phyloP scores from a whole-genome alignment of 2,797 vertebrate species.

The Gallinago solitaria region DNA sequence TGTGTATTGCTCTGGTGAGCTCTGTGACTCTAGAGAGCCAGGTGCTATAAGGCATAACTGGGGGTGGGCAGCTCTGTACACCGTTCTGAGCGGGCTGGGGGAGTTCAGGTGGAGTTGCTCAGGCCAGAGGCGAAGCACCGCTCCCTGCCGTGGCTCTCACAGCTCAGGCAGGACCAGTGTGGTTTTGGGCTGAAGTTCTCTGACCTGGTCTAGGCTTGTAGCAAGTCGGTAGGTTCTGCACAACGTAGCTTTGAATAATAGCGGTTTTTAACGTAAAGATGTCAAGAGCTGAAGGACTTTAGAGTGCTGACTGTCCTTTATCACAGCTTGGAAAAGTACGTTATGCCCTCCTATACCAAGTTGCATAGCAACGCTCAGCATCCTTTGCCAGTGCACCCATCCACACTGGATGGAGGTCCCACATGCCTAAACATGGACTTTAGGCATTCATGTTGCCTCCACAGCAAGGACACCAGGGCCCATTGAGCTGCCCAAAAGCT shows the following conservation, averaged over 20 bases:
- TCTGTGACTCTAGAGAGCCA: neutral
- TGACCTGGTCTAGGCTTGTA: neutral
- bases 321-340: neutral
- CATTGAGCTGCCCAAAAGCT: neutral
- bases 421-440: rapidly evolving
- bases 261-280: neutral
- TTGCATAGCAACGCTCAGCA: slow-evolving; percentile 7
- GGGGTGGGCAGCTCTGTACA: rapidly evolving
- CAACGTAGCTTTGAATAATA: neutral
- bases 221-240: neutral
- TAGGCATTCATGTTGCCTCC: too few species aligned
- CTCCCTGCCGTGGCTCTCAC: neutral
- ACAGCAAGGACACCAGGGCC: neutral
- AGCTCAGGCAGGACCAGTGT: neutral
- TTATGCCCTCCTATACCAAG: neutral
- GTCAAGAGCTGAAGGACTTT: neutral
- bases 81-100: rapidly evolving
- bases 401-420: neutral
- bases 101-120: neutral
- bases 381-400: neutral
- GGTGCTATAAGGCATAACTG: rapidly evolving
- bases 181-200: neutral
- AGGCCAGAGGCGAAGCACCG: rapidly evolving
- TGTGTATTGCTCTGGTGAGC: neutral
- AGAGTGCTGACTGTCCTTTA: neutral